Evolutionary conservation across 1,140 invertebrate genomes (phyloP), one percentile per base, ranked within the genome.

Genomic region (Orchesella cincta): DNA sequence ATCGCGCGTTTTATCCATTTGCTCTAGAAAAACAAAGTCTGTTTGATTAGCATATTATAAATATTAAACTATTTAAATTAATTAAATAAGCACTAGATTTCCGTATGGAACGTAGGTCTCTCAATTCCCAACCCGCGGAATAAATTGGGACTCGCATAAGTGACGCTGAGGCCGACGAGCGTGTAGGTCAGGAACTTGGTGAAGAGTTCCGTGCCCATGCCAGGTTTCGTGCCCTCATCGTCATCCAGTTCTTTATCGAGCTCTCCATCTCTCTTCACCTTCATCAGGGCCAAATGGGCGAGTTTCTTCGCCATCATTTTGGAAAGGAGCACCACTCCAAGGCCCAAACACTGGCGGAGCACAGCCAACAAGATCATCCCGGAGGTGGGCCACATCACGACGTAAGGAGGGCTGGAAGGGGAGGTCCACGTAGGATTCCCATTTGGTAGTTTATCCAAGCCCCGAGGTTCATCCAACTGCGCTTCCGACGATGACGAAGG

Each of bases 401-500:
- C 83, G 85, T 93, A 93, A 1, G 93, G 93, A 26, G 89, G 87
- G 28, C 81, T 79, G 5, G 85, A 76, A 23, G 81, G 76, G 54
- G 54, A 26, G 85, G 84, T 35, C 88, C 86, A 14, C 85, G 83
- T 86, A 93, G 90, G 76, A 90, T 87, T 33, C 93, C 92, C 23
- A 90, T 87, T 84, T 91, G 92, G 84, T 91, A 94, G 86, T 94
- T 94, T 3, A 93, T 86, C 93, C 94, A 96, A 1, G 92, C 89
- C n/a, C 93, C 94, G 12, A 90, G 85, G 64, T 92, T 88, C 71
- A 94, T 51, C 94, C 94, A n/a, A 90, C 89, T 77, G 90, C 91
- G 8, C 94, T 91, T 29, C 91, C 92, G 62, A 96, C 86, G 73
- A 95, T 92, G 86, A 94, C 91, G 12, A 93, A 90, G 0, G 94